Conservation (phyloP, 2,888 invertebrate species). For the Idaea biselata region DNA sequence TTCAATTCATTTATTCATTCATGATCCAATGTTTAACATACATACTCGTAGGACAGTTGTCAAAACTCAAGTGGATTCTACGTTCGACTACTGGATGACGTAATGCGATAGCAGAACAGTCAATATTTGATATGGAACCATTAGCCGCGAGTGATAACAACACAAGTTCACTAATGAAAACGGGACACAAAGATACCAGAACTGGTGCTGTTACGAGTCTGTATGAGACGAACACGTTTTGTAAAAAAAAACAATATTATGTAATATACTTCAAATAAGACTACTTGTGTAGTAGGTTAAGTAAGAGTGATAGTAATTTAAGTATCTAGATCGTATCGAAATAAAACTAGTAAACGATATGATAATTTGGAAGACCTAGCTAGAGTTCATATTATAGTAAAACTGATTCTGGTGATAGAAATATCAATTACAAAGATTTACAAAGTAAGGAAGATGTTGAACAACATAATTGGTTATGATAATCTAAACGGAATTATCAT, state of each 20-base stretch:
- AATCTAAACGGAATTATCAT: no score
- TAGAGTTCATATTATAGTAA: background rate
- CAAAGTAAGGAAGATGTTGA: no score
- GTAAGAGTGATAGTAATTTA: background rate
- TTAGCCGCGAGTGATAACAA: constrained; percentile 65
- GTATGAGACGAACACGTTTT: background rate
- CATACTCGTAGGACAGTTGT: constrained; percentile 30
- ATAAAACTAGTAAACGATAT: background rate
- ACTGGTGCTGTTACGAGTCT: constrained; percentile 3
- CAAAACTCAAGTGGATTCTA: constrained; percentile 34
- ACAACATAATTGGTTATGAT: no score
- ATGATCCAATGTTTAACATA: constrained; percentile 35
- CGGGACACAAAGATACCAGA: constrained; percentile 52
- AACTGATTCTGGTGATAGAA: no score
- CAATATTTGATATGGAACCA: constrained; percentile 74
- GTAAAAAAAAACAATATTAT: background rate
- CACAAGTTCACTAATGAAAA: constrained; percentile 72
- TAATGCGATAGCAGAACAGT: constrained; percentile 69
- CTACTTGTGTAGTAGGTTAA: background rate
- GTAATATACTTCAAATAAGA: background rate
- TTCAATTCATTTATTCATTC: no score
- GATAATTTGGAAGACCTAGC: background rate
- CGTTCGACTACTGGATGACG: constrained; percentile 58
- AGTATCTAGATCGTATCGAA: background rate
- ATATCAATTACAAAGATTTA: no score